Evolutionary conservation across 2,888 invertebrate species (phyloP).

Genomic region (Euplexia lucipara): DNA sequence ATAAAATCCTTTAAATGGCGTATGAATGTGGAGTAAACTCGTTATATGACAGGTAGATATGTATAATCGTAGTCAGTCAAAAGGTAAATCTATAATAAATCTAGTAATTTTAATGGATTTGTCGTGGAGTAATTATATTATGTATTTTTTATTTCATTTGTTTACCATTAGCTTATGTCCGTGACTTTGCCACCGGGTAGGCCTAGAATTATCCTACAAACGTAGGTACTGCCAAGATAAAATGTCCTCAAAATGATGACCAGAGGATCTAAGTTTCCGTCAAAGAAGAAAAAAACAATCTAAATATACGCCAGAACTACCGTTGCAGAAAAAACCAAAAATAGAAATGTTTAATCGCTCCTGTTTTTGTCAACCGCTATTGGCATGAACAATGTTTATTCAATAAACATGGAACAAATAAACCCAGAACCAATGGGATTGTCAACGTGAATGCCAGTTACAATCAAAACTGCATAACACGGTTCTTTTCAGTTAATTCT

Average conservation of each 20-base stretch:
- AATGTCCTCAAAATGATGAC: background rate
- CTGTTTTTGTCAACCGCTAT: background rate
- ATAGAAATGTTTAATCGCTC: background rate
- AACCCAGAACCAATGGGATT: background rate
- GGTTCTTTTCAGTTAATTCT: conserved; percentile 52
- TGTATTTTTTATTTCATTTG: too few species aligned
- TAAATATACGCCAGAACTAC: background rate
- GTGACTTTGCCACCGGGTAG: too few species aligned
- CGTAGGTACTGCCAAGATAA: too few species aligned
- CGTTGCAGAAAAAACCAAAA: background rate
- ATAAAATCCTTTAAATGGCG: too few species aligned
- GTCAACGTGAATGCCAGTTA: conserved; percentile 13
- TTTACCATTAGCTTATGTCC: too few species aligned
- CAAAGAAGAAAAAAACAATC: background rate
- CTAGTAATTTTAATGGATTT: too few species aligned
- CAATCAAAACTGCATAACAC: conserved; percentile 49
- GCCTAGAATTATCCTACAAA: too few species aligned
- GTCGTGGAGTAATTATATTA: too few species aligned
- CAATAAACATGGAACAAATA: conserved; percentile 21
- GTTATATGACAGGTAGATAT: too few species aligned
- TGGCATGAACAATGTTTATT: conserved; percentile 18
- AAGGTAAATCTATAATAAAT: too few species aligned
- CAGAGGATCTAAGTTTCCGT: background rate
- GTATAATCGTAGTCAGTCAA: too few species aligned
- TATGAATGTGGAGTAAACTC: too few species aligned